These are phyloP conservation scores for Thumatha senex DNA, from an alignment of 2,888 invertebrate species.

Conservation along the genomic window DNA sequence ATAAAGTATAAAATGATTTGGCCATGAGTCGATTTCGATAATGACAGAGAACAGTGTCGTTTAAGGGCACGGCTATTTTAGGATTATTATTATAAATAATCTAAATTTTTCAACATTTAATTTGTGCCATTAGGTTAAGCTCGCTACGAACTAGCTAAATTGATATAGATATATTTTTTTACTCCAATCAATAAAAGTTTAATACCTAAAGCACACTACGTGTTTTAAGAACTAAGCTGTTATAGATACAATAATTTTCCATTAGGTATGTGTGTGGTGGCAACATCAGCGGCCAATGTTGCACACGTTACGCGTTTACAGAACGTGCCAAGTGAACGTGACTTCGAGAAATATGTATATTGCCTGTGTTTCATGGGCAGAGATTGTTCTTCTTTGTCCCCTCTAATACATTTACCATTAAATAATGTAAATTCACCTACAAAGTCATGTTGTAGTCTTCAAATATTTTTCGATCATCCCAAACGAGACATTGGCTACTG, in stretches of 20 bases:
- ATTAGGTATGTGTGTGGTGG: not conserved
- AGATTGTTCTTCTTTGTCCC: too few species aligned
- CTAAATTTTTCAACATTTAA: conserved; percentile 10
- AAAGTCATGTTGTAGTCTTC: too few species aligned
- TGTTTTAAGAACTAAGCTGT: too few species aligned
- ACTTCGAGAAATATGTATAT: not conserved
- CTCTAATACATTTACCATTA: too few species aligned
- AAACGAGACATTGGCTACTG: too few species aligned
- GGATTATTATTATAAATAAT: conserved; percentile 18
- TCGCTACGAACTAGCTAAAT: conserved; percentile 6
- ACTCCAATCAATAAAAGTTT: too few species aligned
- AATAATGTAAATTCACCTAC: too few species aligned
- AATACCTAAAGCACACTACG: too few species aligned
- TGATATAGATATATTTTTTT: not conserved
- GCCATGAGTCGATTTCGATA: conserved; percentile 16
- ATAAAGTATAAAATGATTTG: conserved; percentile 21
- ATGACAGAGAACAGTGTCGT: not conserved
- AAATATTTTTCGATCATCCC: too few species aligned
- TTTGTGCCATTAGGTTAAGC: conserved; percentile 8
- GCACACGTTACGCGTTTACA: not conserved
- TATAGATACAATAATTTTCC: too few species aligned
- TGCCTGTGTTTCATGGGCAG: too few species aligned
- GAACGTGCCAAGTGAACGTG: not conserved
- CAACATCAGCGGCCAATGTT: not conserved
- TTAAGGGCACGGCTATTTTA: conserved; percentile 8